Evolutionary conservation across 2,888 invertebrate species (phyloP).

Genomic region (Graphium colonna): DNA sequence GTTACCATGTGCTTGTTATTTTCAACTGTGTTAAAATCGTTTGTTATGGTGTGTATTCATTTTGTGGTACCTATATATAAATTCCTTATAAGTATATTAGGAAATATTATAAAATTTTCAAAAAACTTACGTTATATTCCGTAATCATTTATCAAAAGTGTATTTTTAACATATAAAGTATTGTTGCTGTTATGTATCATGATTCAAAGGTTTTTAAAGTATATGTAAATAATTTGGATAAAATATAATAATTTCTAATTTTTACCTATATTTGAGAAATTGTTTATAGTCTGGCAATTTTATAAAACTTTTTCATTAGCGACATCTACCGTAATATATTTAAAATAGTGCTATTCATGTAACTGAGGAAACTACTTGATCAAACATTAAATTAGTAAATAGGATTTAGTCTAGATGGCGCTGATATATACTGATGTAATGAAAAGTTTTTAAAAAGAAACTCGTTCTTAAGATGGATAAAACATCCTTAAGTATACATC

Average conservation of each 20-base stretch:
- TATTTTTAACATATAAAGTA: too few relatives aligned
- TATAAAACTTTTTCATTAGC: neutral
- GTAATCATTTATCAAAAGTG: too few relatives aligned
- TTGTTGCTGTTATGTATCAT: too few relatives aligned
- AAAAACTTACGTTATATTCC: too few relatives aligned
- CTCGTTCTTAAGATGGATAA: too few relatives aligned
- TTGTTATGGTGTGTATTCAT: neutral
- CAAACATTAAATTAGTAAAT: neutral
- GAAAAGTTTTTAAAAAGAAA: neutral
- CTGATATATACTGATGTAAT: neutral
- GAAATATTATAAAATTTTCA: too few relatives aligned
- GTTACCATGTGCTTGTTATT: slow-evolving; percentile 7
- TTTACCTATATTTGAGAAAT: slow-evolving; percentile 1
- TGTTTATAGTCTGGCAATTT: neutral
- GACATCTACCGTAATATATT: slow-evolving; percentile 1
- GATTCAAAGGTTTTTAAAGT: too few relatives aligned
- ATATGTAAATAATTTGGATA: too few relatives aligned
- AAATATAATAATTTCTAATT: neutral
- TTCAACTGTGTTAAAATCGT: neutral
- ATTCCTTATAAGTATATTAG: too few relatives aligned
- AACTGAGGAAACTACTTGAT: slow-evolving; percentile 9
- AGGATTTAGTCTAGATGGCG: neutral
- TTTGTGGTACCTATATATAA: neutral
- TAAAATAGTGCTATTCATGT: neutral
- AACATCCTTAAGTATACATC: too few relatives aligned